Evolutionary conservation across 2,888 invertebrate species (phyloP), one percentile per base, ranked within the genome.

Genomic region (Lissonota sp.): DNA sequence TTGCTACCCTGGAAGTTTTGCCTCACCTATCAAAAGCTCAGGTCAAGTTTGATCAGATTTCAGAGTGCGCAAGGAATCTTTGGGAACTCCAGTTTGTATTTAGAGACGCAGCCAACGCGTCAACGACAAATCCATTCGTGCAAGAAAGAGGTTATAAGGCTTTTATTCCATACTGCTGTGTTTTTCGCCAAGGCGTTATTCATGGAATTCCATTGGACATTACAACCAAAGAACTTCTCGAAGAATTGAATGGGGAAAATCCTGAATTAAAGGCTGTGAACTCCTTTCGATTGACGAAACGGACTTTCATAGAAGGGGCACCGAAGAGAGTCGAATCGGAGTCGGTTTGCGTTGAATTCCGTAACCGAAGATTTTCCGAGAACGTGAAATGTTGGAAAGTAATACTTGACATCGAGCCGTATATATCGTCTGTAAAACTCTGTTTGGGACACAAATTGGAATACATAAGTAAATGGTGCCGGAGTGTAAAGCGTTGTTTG

Each of bases 281-380:
- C 46, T 39, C 40, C 26, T 53, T n/a, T 14, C 44, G 58, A n/a
- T 8, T 66, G 6, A 42, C 37, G 6, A 51, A 12, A 39, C 16
- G 66, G 10, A 39, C 14, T 26, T 26, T 26, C 26, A 26, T 26
- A 26, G 26, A 57, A 3, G 42, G 14, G 1, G 2, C 12, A 40
- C 8, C 8, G 8, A 7, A 16, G n/a, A 51, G 66, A 51, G 37
- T 49, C 26, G 66, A 66, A 8, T 40, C 12, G 7, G 53, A 67
- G 12, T 44, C 58, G 46, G 66, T 66, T 7, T 57, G 64, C 14
- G 5, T 74, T 0, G 66, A 66, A 4, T 66, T 74, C 51, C 44
- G 46, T 8, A 42, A 14, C 16, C 12, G 12, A 12, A 2, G 4
- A 10, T 12, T 74, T 3, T 58, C 58, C 1, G 57, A 66, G 1